phyloP scores from a whole-genome alignment of 2,113 vertebrate genomes.

The Varanus komodoensis region DNA sequence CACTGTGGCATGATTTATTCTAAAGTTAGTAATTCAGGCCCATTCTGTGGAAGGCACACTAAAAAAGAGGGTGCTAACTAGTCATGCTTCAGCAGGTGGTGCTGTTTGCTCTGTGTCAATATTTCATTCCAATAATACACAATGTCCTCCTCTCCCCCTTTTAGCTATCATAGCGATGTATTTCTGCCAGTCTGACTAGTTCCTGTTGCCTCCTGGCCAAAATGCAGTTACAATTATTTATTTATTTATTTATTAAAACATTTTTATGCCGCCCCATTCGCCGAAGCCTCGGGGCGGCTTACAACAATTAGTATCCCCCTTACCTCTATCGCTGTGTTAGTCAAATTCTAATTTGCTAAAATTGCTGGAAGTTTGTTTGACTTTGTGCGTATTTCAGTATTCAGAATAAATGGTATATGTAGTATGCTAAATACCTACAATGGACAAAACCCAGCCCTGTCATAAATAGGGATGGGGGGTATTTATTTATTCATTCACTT shows the following conservation, averaged over 20 bases:
- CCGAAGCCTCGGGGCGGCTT: too few species aligned
- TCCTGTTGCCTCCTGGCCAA: neutral
- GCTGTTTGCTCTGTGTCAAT: conserved; percentile 62
- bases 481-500: too few species aligned
- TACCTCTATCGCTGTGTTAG: neutral
- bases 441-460: too few species aligned
- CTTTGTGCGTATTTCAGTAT: neutral
- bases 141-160: neutral
- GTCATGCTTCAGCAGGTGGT: conserved; percentile 65
- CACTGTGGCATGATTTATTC: neutral
- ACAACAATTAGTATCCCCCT: neutral
- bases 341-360: neutral
- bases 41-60: too few species aligned
- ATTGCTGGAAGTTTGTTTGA: neutral
- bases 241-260: too few species aligned
- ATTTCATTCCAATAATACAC: neutral
- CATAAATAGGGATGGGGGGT: too few species aligned
- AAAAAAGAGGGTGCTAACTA: conserved; percentile 44
- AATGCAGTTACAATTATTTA: neutral
- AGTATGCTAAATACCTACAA: neutral
- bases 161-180: neutral
- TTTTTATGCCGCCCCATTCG: too few species aligned
- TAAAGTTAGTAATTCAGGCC: neutral
- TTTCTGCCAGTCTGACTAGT: neutral
- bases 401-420: neutral